Base-by-base conservation (phyloP, 2,888 invertebrate genomes). In the Sicus ferrugineus region DNA sequence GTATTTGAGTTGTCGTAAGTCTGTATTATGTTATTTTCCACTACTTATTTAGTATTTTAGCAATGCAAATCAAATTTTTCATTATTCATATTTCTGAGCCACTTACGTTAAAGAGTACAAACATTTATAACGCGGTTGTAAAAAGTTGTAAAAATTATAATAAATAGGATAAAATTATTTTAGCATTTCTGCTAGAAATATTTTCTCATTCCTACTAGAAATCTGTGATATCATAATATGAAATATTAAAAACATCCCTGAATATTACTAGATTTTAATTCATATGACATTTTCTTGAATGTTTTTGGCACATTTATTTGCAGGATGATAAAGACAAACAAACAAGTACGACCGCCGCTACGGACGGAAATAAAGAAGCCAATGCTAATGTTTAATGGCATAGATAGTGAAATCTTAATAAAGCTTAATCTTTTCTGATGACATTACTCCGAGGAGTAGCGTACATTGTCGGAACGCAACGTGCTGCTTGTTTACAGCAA, bases 311-410 rank as follows among this genome's bases (percentile, higher is more conserved):
- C 74, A 76, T 80, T 77, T 80, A 79, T 77, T 85, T 85, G 78
- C 85, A 84, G 84, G 84, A 85, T 83, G 81, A 82, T 81, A 84
- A 83, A 79, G 79, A 81, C 76, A 82, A 78, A 78, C 77, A 80
- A 71, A 80, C 77, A 78, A 83, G 77, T 77, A 83, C 79, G 79
- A 83, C 78, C 79, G 81, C 79, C 77, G 77, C 78, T 75, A 77
- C 76, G 79, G 78, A 77, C 75, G 83, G 75, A 77, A 75, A 75
- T 74, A 78, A 79, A 76, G 81, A 80, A 75, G 79, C 75, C 75
- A 77, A 67, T 59, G 46, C 67, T 54, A 65, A 58, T 48, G 59
- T 30, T 30, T 59, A 67, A 67, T 34, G 48, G 59, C 67, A 67
- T 59, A 54, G 23, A 63, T 63, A 48, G 30, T 48, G 23, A 30